A percentile compares a stretch with the other conserved stretches of the same genome.
phyloP scores from a whole-genome alignment of 2,113 vertebrate species.

The Grammomys surdaster region DNA sequence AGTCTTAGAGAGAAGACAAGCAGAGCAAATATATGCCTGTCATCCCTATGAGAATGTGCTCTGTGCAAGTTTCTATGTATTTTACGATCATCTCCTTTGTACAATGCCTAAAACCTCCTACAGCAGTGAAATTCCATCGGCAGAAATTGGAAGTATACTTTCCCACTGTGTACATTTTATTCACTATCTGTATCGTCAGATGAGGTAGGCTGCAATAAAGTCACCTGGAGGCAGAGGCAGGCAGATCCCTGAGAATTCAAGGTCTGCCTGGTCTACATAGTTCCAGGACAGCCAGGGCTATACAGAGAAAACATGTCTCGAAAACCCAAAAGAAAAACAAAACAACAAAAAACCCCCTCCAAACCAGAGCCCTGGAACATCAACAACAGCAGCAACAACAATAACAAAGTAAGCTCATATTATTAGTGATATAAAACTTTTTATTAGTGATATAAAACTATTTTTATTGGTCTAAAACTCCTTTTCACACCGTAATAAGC shows the following conservation, averaged over 20 bases:
- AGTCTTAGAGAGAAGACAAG: background rate
- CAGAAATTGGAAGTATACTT: background rate
- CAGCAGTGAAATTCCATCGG: background rate
- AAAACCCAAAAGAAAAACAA: background rate
- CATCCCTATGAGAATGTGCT: background rate
- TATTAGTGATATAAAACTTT: no score
- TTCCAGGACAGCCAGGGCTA: background rate
- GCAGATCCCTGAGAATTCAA: background rate
- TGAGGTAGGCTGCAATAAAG: constrained; percentile 41
- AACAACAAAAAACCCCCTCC: background rate
- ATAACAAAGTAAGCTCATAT: no score
- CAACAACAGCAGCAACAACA: background rate
- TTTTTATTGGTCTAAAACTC: constrained; percentile 47
- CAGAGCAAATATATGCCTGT: background rate
- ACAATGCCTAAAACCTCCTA: background rate
- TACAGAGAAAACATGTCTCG: background rate
- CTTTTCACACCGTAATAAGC: background rate
- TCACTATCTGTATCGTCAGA: background rate
- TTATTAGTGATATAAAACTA: background rate
- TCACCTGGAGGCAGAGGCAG: background rate
- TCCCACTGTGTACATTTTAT: constrained; percentile 11
- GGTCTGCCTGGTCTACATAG: background rate
- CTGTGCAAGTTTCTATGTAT: background rate
- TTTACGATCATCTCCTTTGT: background rate
- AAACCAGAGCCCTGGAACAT: background rate